Evolutionary conservation across 2,797 vertebrate species (phyloP), one percentile per base, ranked within the genome.

Genomic region (Bufotes viridis): DNA sequence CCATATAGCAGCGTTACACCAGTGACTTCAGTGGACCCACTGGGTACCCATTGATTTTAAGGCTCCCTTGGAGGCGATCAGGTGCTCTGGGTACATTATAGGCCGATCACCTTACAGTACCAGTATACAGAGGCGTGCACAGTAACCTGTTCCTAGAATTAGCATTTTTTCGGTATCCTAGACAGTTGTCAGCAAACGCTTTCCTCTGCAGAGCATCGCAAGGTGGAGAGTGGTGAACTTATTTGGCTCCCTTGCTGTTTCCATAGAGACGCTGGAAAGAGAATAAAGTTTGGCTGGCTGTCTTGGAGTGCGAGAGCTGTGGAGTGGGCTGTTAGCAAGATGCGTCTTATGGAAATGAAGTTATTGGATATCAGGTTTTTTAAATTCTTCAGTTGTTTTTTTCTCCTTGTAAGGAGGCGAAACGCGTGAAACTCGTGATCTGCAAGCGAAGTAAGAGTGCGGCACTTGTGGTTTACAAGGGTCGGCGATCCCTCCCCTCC

Each of bases 211-310:
- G 53, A 70, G 63, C 78, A 78, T 83, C 72, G 20, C 65, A 74
- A 57, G 55, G 86, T 75, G 86, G 58, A 65, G 63, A 34, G 78
- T 85, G 78, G 2, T 81, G 65, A 81, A 84, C 87, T 81, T 88
- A 81, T 81, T 51, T 88, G 81, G 34, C 76, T 75, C 80, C 91
- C 81, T 88, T 90, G 92, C 93, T 24, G 94, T 96, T 96, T 94
- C 95, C 95, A 95, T 95, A 95, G 95, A 95, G 93, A 95, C 92
- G 86, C 92, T 93, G 95, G 93, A 95, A 95, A 94, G 95, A 95
- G 94, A 94, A 93, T 89, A 90, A 93, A 91, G 91, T 91, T 86
- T 57, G 89, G 75, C 75, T 84, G 87, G 75, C 75, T 74, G 82
- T 81, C 24, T 84, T 69, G 84, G 72, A n/a, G 76, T 84, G 34